Conservation (phyloP, 2,113 vertebrate species). For the Ailurus styani region DNA sequence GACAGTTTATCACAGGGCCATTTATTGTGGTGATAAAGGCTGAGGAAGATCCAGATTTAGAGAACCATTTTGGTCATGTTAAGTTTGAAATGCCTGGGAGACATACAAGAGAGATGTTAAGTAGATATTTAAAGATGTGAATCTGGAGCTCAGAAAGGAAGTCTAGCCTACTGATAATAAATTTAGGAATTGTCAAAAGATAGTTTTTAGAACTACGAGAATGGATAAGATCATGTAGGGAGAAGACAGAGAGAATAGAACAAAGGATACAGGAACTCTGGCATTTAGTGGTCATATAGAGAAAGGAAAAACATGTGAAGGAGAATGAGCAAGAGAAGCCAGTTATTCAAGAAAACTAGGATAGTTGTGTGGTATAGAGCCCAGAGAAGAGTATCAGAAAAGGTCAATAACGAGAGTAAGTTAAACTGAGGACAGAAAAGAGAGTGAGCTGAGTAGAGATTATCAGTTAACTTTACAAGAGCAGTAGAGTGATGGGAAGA, state of each 20-base stretch:
- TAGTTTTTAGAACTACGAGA: constrained; percentile 12
- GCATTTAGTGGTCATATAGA: neutral
- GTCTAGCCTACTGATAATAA: constrained; percentile 1
- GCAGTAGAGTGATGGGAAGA: neutral
- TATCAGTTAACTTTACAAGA: neutral
- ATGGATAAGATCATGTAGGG: neutral
- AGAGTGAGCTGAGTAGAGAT: neutral
- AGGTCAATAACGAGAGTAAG: neutral
- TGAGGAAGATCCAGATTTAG: constrained; percentile 10
- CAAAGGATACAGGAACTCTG: neutral
- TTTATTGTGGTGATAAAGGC: neutral
- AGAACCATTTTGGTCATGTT: constrained; percentile 34
- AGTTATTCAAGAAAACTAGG: neutral
- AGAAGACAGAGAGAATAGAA: constrained; percentile 8
- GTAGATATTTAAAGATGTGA: constrained; percentile 37
- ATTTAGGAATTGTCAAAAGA: constrained; percentile 42
- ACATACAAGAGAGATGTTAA: neutral
- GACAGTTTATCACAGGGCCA: neutral
- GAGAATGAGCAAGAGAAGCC: neutral
- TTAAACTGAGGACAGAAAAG: neutral
- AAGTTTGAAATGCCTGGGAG: constrained; percentile 25
- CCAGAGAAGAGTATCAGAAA: neutral
- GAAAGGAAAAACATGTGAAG: neutral
- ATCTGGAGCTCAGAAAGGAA: constrained; percentile 34
- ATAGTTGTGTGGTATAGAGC: neutral